Percentiles rank a stretch among this genome's conserved stretches.
Evolutionary conservation across 2,797 vertebrate genomes (phyloP).

Genomic region (Clarias laeviceps): DNA sequence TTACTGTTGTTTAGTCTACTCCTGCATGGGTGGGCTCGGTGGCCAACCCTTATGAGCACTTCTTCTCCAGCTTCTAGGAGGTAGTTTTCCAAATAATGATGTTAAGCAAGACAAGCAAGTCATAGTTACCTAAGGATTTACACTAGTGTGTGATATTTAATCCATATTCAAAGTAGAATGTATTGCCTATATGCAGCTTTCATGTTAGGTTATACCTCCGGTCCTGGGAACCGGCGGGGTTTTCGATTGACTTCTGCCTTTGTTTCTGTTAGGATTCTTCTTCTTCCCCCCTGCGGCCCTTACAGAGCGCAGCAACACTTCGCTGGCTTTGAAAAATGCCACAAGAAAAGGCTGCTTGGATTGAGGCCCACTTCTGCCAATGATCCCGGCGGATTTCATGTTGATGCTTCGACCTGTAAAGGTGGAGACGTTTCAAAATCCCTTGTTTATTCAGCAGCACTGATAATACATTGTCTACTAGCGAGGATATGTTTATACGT

Average conservation of each 20-base stretch:
- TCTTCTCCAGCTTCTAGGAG: constrained; percentile 37
- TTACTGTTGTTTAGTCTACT: constrained; percentile 57
- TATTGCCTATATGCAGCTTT: not conserved
- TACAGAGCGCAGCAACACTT: constrained; percentile 93
- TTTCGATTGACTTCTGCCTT: constrained; percentile 87
- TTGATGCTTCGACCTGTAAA: constrained; percentile 90
- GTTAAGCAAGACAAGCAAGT: not conserved
- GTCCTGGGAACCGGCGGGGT: constrained; percentile 81
- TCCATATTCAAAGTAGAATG: not conserved
- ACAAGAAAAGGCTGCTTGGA: constrained; percentile 98
- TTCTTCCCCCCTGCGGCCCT: constrained; percentile 89
- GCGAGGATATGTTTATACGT: not conserved
- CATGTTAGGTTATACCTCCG: constrained; percentile 75
- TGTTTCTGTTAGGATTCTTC: constrained; percentile 94
- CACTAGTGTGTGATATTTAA: not conserved
- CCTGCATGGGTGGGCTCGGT: constrained; percentile 54
- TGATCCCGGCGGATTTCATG: constrained; percentile 93
- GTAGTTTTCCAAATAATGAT: constrained; percentile 25
- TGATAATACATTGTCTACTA: not conserved
- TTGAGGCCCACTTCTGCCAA: constrained; percentile 93
- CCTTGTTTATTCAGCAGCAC: too few relatives aligned
- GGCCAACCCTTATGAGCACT: constrained; percentile 27
- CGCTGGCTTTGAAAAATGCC: constrained; percentile 98
- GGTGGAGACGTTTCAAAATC: not conserved
- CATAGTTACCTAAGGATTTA: not conserved